Conservation (phyloP, 2,113 vertebrate genomes). For the Melanotaenia duboulayi region DNA sequence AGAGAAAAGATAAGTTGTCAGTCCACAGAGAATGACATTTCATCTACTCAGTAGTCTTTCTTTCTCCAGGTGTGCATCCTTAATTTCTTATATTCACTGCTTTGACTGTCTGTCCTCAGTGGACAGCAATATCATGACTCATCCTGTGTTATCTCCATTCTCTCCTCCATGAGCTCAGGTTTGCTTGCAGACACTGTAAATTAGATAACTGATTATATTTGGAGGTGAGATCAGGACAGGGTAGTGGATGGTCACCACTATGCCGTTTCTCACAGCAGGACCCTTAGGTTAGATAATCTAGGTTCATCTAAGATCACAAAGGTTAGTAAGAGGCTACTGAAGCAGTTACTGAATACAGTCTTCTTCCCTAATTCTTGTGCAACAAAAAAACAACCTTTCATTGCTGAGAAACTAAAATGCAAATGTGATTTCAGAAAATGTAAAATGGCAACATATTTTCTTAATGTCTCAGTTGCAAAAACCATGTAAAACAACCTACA, state of each 20-base stretch:
- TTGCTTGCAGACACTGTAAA: conserved; percentile 31
- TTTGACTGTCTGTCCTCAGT: conserved; percentile 42
- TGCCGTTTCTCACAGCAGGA: conserved; percentile 21
- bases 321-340: background rate
- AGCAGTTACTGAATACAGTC: background rate
- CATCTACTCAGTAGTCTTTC: conserved; percentile 22
- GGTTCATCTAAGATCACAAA: conserved; percentile 44
- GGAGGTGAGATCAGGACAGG: conserved; percentile 43
- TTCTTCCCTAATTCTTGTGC: background rate
- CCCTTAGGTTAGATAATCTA: conserved; percentile 40
- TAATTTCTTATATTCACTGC: conserved; percentile 23
- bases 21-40: conserved; percentile 52
- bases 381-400: background rate
- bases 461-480: no score
- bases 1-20: conserved; percentile 42
- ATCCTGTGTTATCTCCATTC: conserved; percentile 32
- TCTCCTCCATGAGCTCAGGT: conserved; percentile 12
- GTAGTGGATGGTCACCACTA: conserved; percentile 8
- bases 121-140: conserved; percentile 27
- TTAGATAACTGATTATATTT: conserved; percentile 28
- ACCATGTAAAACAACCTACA: no score
- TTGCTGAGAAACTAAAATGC: no score
- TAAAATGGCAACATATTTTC: no score
- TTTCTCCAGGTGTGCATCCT: conserved; percentile 36
- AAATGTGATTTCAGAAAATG: no score